phyloP scores from a whole-genome alignment of 2,113 vertebrate genomes.

The Pangasianodon hypophthalmus region DNA sequence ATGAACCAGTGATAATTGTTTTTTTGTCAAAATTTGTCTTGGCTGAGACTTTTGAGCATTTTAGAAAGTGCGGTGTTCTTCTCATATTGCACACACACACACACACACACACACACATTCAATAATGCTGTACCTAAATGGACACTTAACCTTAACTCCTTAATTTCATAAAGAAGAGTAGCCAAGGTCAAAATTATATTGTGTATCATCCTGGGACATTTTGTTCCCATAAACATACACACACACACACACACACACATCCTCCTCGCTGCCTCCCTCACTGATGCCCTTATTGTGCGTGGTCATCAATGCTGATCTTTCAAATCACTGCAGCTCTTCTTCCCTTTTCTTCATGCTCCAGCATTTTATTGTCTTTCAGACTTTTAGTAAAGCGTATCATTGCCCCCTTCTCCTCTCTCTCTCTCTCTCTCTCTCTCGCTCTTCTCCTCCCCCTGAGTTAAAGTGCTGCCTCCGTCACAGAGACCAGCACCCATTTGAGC shows the following conservation, averaged over 20 bases:
- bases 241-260: slow-evolving; percentile 24
- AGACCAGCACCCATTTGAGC: background rate
- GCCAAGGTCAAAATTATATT: background rate
- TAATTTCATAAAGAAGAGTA: background rate
- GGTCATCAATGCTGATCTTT: slow-evolving; percentile 58
- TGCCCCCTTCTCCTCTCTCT: background rate
- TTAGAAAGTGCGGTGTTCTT: background rate
- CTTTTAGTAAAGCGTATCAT: slow-evolving; percentile 17
- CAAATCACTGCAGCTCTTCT: slow-evolving; percentile 15
- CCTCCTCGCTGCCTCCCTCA: slow-evolving; percentile 35
- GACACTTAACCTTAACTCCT: background rate
- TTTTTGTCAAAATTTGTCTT: background rate
- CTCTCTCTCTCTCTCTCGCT: background rate
- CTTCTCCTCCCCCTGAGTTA: background rate
- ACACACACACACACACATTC: background rate
- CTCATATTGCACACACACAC: background rate
- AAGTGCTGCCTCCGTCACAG: background rate
- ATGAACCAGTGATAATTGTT: background rate
- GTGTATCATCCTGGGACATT: slow-evolving; percentile 14
- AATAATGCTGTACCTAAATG: background rate
- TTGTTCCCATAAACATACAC: background rate
- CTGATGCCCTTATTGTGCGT: slow-evolving; percentile 59
- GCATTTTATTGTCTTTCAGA: slow-evolving; percentile 26
- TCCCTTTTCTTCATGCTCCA: slow-evolving; percentile 41
- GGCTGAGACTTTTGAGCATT: background rate